Evolutionary conservation across 2,797 vertebrate genomes (phyloP).

Genomic region (Argyrosomus regius): DNA sequence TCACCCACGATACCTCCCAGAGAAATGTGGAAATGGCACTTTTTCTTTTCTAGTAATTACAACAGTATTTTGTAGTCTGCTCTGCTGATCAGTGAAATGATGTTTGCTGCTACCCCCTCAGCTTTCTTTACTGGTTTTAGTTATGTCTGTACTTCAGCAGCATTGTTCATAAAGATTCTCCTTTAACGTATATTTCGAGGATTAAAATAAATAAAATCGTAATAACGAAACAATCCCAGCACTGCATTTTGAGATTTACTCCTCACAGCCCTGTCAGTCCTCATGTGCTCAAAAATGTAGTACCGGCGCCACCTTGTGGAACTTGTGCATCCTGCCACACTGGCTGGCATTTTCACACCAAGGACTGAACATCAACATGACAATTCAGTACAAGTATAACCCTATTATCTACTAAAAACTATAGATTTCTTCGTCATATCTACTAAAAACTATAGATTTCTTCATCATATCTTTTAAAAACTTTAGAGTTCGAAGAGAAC

Average conservation of each 20-base stretch:
- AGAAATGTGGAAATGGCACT: constrained; percentile 16
- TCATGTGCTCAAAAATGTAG: not conserved
- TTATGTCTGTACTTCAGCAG: too few relatives aligned
- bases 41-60: constrained; percentile 38
- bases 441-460: too few relatives aligned
- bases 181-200: too few relatives aligned
- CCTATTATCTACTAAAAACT: too few relatives aligned
- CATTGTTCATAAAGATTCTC: too few relatives aligned
- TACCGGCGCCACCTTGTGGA: constrained; percentile 63
- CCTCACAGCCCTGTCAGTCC: not conserved
- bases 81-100: constrained; percentile 9
- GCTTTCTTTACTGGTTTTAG: too few relatives aligned
- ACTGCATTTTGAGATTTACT: not conserved
- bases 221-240: not conserved
- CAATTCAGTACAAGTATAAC: not conserved
- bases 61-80: constrained; percentile 14
- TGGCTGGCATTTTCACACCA: not conserved
- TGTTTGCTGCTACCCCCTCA: too few relatives aligned
- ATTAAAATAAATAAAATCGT: too few relatives aligned
- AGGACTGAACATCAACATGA: not conserved
- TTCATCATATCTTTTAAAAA: too few relatives aligned
- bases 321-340: not conserved
- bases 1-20: constrained; percentile 19
- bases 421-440: too few relatives aligned
- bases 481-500: not conserved